Base-by-base conservation (phyloP, 2,888 invertebrate genomes). In the Coenonympha glycerion region DNA sequence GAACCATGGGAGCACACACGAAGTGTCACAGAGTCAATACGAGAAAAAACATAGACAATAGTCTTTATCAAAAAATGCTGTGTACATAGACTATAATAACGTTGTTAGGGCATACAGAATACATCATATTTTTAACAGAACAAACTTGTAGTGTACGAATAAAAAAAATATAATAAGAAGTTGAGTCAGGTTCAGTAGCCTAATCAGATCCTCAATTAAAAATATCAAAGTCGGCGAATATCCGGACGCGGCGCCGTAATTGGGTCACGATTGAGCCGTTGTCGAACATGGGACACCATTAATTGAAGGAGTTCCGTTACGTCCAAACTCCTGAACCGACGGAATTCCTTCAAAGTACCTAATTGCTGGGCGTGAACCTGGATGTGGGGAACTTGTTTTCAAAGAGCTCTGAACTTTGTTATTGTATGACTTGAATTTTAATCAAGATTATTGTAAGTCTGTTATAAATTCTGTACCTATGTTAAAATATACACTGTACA, bases 241-340 rank as follows among this genome's bases (percentile, higher is more conserved):
- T 36, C 49, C 28, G 41, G 15, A 40, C 40, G 42, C 49, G 41
- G 31, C 51, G 49, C 44, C 55, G 61, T 63, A 82, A 81, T 82
- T 82, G 75, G 80, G 79, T 81, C 81, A 82, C 81, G 81, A 79
- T 69, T 73, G 60, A 68, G 68, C 63, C 73, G 66, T 65, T 79
- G 79, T 49, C 49, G 40, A 46, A 52, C 55, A 52, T 52, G 48
- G 50, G 52, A 62, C 68, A 60, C 71, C 67, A 77, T 80, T 82
- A 79, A 77, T 78, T 74, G 76, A 68, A 75, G 73, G 74, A 76
- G 72, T 74, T 73, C 74, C 69, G 70, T 68, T 61, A 68, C 76
- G 75, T 72, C 68, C 67, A 69, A 65, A 68, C 65, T 65, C 64
- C 61, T 61, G 49, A 54, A 33, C 37, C 47, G 22, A 45, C 44